Base-by-base conservation (phyloP, 2,797 vertebrate species). In the Mus spretus region DNA sequence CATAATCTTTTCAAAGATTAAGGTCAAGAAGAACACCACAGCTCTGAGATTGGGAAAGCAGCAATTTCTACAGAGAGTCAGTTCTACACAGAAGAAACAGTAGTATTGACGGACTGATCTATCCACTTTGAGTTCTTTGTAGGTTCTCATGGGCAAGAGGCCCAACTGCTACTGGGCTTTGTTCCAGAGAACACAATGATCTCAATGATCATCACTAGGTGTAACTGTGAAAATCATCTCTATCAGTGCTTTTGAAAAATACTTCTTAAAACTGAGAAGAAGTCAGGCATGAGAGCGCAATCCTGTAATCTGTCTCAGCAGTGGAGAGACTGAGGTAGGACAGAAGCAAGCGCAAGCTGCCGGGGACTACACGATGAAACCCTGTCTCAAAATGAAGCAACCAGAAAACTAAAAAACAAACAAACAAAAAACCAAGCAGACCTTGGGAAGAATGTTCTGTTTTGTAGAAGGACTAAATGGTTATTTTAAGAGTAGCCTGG, bases 1-100 rank as follows among this genome's bases (percentile, higher is more conserved):
- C 90, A 89, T 91, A 96, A 96, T 95, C 83, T 92, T 97, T 96
- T 47, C 96, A 94, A 90, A 96, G 67, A 90, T 96, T 89, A 95
- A 95, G 78, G 94, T 79, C 85, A 87, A 79, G 84, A 97, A 93
- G 26, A 63, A 89, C 74, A 87, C 15, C 80, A 93, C 26, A 44
- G 55, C 90, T 85, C 91, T 94, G 70, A 94, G 82, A 87, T 28
- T 74, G 28, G 72, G 47, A 93, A 84, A 86, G 63, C 90, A 96
- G 80, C 7, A 61, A n/a, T 89, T 83, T 95, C 72, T 96, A 31
- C 67, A 65, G 61, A 93, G 84, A 88, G 72, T 85, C 70, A 67
- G 2, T 20, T 89, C 61, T 75, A 67, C 40, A 67, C 47, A 88
- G 80, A 95, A 89, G 65, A 91, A 87, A 82, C 5, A 44, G 47